Conservation (phyloP, 2,888 invertebrate genomes). For the Eucera pruinosa region DNA sequence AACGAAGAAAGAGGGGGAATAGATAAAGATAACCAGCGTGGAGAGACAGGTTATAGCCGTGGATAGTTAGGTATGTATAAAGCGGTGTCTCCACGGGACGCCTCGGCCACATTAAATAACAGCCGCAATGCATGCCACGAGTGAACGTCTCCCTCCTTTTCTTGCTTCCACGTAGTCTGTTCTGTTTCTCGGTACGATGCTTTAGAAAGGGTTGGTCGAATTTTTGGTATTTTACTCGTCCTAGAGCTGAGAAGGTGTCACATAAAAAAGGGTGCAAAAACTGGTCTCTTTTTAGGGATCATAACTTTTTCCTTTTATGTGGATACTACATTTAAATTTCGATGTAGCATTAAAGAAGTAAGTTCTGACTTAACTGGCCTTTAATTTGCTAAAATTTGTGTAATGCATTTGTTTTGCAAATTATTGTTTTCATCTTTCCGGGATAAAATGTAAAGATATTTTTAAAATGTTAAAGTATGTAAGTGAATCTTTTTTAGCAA, state of each 20-base stretch:
- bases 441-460: too few relatives aligned
- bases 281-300: neutral
- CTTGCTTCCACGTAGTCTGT: neutral
- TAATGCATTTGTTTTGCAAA: too few relatives aligned
- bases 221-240: slow-evolving; percentile 18
- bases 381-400: too few relatives aligned
- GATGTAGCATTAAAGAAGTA: too few relatives aligned
- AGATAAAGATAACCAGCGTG: slow-evolving; percentile 47
- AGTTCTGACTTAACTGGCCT: too few relatives aligned
- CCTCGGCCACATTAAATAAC: slow-evolving; percentile 49
- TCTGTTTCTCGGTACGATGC: neutral
- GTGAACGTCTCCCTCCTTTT: neutral
- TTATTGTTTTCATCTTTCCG: too few relatives aligned
- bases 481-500: neutral
- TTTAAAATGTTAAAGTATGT: neutral
- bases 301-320: slow-evolving; percentile 4
- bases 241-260: too few relatives aligned
- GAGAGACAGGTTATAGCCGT: slow-evolving; percentile 44
- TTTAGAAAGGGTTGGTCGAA: slow-evolving; percentile 9
- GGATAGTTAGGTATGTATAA: slow-evolving; percentile 60
- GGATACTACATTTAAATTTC: too few relatives aligned
- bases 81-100: slow-evolving; percentile 54
- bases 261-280: neutral
- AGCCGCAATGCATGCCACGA: slow-evolving; percentile 36
- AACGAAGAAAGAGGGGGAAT: slow-evolving; percentile 28